phyloP scores from a whole-genome alignment of 2,113 vertebrate species.

The Orthochromis malagaraziensis region DNA sequence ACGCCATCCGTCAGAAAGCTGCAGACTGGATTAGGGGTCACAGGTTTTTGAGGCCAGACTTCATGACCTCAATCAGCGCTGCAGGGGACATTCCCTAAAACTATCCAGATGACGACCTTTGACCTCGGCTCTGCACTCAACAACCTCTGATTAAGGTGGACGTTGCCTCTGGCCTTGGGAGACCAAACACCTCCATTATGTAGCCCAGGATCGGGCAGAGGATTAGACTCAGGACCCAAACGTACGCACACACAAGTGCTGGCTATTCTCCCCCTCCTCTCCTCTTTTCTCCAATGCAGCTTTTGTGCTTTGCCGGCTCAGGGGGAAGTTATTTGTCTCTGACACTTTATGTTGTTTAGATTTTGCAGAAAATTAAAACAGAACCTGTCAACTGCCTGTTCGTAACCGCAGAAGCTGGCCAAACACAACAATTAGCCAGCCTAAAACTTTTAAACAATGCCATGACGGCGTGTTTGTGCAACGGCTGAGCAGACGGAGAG shows the following conservation, averaged over 20 bases:
- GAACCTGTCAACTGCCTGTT: conserved; percentile 40
- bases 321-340: conserved; percentile 42
- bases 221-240: conserved; percentile 6
- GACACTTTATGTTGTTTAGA: conserved; percentile 47
- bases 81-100: conserved; percentile 61
- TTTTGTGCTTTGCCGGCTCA: conserved; percentile 31
- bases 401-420: conserved; percentile 1
- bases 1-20: conserved; percentile 43
- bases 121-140: conserved; percentile 41
- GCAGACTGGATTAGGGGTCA: conserved; percentile 49
- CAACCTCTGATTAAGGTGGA: conserved; percentile 34
- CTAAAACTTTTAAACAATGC: conserved; percentile 21
- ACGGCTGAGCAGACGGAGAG: background rate
- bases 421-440: conserved; percentile 45
- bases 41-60: conserved; percentile 43
- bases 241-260: background rate
- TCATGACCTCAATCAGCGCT: conserved; percentile 56
- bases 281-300: background rate
- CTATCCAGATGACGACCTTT: conserved; percentile 74
- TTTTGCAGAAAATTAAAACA: conserved; percentile 45
- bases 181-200: conserved; percentile 13
- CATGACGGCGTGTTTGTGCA: conserved; percentile 1
- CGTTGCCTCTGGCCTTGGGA: conserved; percentile 30
- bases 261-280: background rate
- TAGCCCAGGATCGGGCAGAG: background rate